Evolutionary conservation across 2,797 vertebrate genomes (phyloP), one percentile per base, ranked within the genome.

Genomic region (Tauraco hartlaubi): DNA sequence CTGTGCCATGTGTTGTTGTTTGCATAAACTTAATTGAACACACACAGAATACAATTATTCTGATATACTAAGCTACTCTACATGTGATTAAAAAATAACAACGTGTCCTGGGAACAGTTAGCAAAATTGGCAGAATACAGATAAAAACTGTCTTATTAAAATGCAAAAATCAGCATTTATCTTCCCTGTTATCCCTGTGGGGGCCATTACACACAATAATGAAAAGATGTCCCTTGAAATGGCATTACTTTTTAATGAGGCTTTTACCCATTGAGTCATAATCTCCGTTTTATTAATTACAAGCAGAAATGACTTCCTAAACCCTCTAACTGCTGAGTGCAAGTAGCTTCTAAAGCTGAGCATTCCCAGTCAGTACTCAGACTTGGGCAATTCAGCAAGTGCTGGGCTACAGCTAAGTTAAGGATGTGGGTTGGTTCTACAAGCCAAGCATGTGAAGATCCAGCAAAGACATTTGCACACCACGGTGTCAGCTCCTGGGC

Each of bases 161-260:
- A 93, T 96, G 80, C 90, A 90, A 91, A 96, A 97, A 28, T 88
- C 5, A 13, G 80, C 85, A 94, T 97, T 96, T 96, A 91, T 96
- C 94, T 92, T 92, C 91, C 62, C 71, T 84, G 52, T 59, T 95
- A 94, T 92, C 73, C 94, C 94, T 91, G 5, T 67, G 89, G 92
- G 95, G 62, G 72, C 83, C 15, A 31, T 97, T 96, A 92, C 46
- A 77, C 4, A 31, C 72, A 89, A 81, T 96, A 97, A 97, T 96
- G 89, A 96, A 96, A 96, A 94, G 94, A 95, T 92, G 93, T 97
- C 94, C 91, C 95, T 92, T 89, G 87, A 89, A 97, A 94, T 95
- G 75, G 54, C 91, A 88, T 94, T 94, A 73, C 49, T 81, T 94
- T 97, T 96, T 97, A 97, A 97, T 95, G 80, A 96, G 96, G 72